Percentiles rank a stretch among this genome's conserved stretches.
These are phyloP conservation scores for Eupeodes corollae DNA, from an alignment of 1,140 invertebrate genomes.

Conservation along the genomic window DNA sequence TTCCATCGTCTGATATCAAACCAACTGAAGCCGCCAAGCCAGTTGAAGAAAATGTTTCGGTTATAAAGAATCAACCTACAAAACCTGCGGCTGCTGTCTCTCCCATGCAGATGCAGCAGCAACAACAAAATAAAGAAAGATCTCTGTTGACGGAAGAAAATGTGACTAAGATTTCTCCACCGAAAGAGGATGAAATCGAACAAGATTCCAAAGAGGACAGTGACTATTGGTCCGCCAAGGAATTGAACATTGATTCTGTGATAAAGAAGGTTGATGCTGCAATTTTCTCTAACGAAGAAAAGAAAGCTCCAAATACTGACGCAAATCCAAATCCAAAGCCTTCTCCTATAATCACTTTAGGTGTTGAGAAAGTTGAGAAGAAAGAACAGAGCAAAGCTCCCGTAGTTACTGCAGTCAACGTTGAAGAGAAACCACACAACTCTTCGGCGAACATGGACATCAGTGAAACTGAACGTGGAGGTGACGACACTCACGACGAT, in stretches of 20 bases:
- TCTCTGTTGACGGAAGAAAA: slow-evolving; percentile 32
- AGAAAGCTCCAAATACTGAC: slow-evolving; percentile 12
- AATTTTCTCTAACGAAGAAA: slow-evolving; percentile 42
- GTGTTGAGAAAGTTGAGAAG: background rate
- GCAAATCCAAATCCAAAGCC: background rate
- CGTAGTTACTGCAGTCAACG: background rate
- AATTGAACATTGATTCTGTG: slow-evolving; percentile 60
- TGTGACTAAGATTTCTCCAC: slow-evolving; percentile 32
- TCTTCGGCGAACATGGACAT: background rate
- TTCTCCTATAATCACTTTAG: background rate
- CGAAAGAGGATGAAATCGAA: slow-evolving; percentile 27
- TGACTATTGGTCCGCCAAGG: slow-evolving; percentile 64
- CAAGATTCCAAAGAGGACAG: slow-evolving; percentile 52
- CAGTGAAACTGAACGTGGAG: background rate
- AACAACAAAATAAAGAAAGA: slow-evolving; percentile 7
- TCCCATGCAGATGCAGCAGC: background rate
- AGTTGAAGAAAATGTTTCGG: slow-evolving; percentile 6
- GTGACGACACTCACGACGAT: slow-evolving; percentile 17
- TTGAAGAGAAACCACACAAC: background rate
- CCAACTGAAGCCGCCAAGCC: background rate
- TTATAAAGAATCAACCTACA: slow-evolving; percentile 3
- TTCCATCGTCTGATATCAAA: background rate
- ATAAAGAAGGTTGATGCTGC: slow-evolving; percentile 61
- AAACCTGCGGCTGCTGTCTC: background rate
- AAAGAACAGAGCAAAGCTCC: background rate